phyloP scores from a whole-genome alignment of 2,113 vertebrate species.

The Paralichthys olivaceus region DNA sequence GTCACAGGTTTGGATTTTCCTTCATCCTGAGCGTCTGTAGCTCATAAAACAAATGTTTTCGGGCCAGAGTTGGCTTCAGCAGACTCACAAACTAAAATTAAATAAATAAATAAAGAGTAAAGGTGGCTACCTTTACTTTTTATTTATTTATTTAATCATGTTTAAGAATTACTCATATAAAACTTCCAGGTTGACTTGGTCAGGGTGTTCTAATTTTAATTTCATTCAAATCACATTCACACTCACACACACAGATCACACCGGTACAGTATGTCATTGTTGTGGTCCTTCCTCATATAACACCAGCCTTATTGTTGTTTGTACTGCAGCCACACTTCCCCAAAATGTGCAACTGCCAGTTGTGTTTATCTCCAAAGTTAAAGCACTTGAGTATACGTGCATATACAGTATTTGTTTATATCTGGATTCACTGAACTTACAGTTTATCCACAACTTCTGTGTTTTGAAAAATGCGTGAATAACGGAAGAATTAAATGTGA shows the following conservation, averaged over 20 bases:
- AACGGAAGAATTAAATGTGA: not conserved
- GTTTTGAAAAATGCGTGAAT: not conserved
- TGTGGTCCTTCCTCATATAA: slow-evolving; percentile 43
- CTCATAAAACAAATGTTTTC: slow-evolving; percentile 56
- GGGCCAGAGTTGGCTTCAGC: not conserved
- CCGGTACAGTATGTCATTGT: slow-evolving; percentile 14
- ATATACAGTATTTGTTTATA: not conserved
- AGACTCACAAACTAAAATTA: slow-evolving; percentile 10
- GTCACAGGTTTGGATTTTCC: slow-evolving; percentile 59
- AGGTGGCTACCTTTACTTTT: too few relatives aligned
- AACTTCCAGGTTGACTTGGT: not conserved
- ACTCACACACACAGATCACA: not conserved
- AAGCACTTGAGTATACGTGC: not conserved
- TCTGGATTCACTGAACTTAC: not conserved
- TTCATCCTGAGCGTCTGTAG: slow-evolving; percentile 39
- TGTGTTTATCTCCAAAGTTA: slow-evolving; percentile 15
- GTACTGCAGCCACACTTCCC: slow-evolving; percentile 61
- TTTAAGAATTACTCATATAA: not conserved
- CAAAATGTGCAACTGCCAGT: slow-evolving; percentile 67
- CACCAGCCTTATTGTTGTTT: slow-evolving; percentile 49
- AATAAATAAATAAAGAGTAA: too few relatives aligned
- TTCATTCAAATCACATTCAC: not conserved
- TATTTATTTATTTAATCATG: not conserved
- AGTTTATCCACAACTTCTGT: not conserved
- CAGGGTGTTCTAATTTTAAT: not conserved